Conservation (phyloP, 2,888 invertebrate species). For the Itoplectis maculator region DNA sequence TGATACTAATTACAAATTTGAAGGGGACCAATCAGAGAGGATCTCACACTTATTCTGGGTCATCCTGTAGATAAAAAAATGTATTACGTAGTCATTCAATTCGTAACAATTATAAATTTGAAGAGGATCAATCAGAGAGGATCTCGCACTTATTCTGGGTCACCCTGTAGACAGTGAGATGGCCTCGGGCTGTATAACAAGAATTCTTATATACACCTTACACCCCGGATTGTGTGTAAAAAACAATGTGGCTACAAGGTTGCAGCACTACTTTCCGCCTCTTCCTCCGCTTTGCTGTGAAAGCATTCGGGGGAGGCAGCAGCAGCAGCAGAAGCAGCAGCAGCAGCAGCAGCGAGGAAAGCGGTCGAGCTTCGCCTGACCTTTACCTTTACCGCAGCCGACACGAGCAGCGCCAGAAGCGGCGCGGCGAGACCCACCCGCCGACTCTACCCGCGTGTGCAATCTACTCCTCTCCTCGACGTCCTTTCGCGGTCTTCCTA, state of each 20-base stretch:
- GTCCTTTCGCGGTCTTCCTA: conserved; percentile 38
- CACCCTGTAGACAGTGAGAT: not conserved
- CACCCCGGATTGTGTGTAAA: conserved; percentile 24
- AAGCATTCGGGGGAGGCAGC: conserved; percentile 48
- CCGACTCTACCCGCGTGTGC: conserved; percentile 38
- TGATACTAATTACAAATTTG: too few relatives aligned
- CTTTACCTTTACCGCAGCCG: conserved; percentile 79
- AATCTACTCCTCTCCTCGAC: conserved; percentile 15
- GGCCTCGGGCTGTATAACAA: conserved; percentile 5
- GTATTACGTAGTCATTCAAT: too few relatives aligned
- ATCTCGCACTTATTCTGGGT: too few relatives aligned
- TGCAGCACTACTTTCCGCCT: conserved; percentile 19
- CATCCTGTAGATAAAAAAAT: too few relatives aligned
- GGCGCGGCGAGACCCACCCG: conserved; percentile 31
- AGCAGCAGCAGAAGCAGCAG: too few relatives aligned
- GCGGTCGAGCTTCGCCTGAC: conserved; percentile 72
- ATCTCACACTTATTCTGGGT: too few relatives aligned
- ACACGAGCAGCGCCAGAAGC: conserved; percentile 54
- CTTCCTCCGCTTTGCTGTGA: conserved; percentile 26
- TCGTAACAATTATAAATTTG: too few relatives aligned
- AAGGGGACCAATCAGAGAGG: too few relatives aligned
- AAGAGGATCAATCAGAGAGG: too few relatives aligned
- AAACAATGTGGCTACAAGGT: conserved; percentile 50
- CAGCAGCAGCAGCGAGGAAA: conserved; percentile 47
- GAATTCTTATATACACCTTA: not conserved